These are phyloP conservation scores for Agrenia bidenticulata DNA, from an alignment of 2,888 invertebrate species.

Conservation along the genomic window DNA sequence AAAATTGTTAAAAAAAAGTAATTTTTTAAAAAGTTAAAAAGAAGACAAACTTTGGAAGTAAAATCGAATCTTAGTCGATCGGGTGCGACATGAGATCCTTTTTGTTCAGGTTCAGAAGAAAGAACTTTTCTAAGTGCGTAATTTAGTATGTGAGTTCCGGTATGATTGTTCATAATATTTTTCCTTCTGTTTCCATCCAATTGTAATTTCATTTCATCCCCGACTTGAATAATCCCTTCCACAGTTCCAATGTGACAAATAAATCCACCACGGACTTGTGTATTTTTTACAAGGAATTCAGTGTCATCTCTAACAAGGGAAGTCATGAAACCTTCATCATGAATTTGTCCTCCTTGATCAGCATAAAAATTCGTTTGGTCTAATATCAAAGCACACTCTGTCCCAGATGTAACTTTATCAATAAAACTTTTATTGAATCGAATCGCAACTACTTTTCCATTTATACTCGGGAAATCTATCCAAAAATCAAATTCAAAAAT, in stretches of 20 bases:
- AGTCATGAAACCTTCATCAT: constrained; percentile 88
- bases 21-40: constrained; percentile 7
- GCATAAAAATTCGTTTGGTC: constrained; percentile 96
- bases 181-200: constrained; percentile 83
- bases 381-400: constrained; percentile 87
- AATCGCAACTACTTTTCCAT: constrained; percentile 77
- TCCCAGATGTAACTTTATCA: constrained; percentile 73
- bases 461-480: constrained; percentile 70
- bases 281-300: constrained; percentile 80
- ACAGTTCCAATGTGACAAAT: constrained; percentile 88
- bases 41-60: constrained; percentile 79
- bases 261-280: constrained; percentile 94
- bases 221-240: constrained; percentile 77
- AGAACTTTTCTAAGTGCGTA: constrained; percentile 87
- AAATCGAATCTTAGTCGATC: constrained; percentile 97
- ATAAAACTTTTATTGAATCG: constrained; percentile 82
- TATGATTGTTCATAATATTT: constrained; percentile 97
- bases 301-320: constrained; percentile 74
- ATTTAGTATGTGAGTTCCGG: constrained; percentile 96
- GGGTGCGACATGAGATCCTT: constrained; percentile 97
- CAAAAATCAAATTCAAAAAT: constrained; percentile 23
- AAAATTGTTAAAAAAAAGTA: not conserved
- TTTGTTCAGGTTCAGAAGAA: constrained; percentile 88
- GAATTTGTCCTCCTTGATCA: constrained; percentile 98
- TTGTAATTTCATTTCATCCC: constrained; percentile 77